phyloP scores from a whole-genome alignment of 2,113 vertebrate genomes.

The Rattus norvegicus region DNA sequence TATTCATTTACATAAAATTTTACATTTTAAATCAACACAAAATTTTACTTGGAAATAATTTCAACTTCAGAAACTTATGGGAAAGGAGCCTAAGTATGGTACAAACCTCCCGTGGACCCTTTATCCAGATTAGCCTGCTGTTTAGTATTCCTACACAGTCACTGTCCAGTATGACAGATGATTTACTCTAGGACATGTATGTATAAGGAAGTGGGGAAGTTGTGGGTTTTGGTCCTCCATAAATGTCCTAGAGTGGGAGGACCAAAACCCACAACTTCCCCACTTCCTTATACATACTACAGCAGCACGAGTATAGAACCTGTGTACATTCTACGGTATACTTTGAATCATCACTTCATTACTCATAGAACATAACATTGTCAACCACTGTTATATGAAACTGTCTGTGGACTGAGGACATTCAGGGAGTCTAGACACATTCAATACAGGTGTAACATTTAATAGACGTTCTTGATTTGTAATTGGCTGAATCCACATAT shows the following conservation, averaged over 20 bases:
- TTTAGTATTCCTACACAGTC: not conserved
- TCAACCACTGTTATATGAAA: not conserved
- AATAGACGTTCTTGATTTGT: not conserved
- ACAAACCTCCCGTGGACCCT: not conserved
- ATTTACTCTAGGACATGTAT: not conserved
- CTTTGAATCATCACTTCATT: not conserved
- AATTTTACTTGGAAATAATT: constrained; percentile 44
- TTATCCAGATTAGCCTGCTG: not conserved
- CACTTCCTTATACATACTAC: not conserved
- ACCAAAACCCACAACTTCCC: not conserved
- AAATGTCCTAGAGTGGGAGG: too few relatives aligned
- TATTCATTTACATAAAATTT: not conserved
- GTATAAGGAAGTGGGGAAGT: too few relatives aligned
- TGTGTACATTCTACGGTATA: not conserved
- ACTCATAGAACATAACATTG: not conserved
- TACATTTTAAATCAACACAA: not conserved
- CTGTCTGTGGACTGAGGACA: not conserved
- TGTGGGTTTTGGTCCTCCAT: too few relatives aligned
- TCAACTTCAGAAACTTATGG: not conserved
- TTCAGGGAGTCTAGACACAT: not conserved
- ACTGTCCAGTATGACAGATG: not conserved
- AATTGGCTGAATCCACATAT: not conserved
- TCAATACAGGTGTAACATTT: not conserved
- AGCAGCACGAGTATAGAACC: not conserved
- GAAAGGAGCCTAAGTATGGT: not conserved